Evolutionary conservation across 2,113 vertebrate species (phyloP), one percentile per base, ranked within the genome.

Genomic region (Lontra canadensis): DNA sequence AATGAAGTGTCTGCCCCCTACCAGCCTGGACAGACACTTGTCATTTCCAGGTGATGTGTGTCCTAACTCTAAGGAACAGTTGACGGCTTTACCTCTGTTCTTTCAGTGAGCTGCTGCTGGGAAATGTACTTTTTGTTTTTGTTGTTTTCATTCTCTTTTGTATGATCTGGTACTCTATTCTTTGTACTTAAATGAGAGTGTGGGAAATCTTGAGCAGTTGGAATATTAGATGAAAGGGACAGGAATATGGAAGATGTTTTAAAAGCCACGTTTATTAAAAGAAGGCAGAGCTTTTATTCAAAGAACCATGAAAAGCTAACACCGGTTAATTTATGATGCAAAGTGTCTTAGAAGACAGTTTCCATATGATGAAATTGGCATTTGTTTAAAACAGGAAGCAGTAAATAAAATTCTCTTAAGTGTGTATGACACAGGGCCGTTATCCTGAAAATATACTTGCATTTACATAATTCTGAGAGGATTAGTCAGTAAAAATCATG

Each of bases 171-270:
- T 63, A 39, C 25, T 91, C 34, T 94, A 1, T 52, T 94, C 39
- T 96, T 94, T 95, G 9, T 88, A 67, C 20, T 90, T 9, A 96
- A 49, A 81, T 65, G 57, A 91, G 78, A 95, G 67, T 79, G 88
- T 0, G 18, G 44, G 20, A 85, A 67, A 82, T 88, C 82, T 67
- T 81, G 42, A 39, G 36, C 63, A 17, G 14, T 90, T 95, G 14
- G 15, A 84, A 65, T 92, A 44, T 49, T 94, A 88, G 59, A 20
- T 96, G 63, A 83, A 88, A 92, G 52, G 26, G 87, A 21, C n/a
- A 59, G 13, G 44, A 42, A 2, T 67, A 76, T 47, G 20, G n/a
- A 83, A 4, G 21, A 52, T 83, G 71, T 95, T 95, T 96, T 92
- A 36, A 95, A 96, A 90, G 57, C 39, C 25, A 52, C 13, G 25